Percentiles rank a stretch among this genome's conserved stretches.
These are phyloP conservation scores for Ips typographus DNA, from an alignment of 1,140 invertebrate genomes.

Conservation along the genomic window DNA sequence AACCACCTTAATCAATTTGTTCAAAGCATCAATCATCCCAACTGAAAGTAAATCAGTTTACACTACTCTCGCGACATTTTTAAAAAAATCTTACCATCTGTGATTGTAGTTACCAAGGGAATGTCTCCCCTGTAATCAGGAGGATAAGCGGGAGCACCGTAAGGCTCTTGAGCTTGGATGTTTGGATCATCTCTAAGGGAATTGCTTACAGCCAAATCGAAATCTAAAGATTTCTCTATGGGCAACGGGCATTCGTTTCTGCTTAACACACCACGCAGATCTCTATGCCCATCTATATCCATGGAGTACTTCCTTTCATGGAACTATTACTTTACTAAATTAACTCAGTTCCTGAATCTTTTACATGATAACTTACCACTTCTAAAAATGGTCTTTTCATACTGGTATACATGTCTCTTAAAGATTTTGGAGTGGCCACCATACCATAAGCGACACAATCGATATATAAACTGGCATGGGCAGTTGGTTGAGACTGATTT, in stretches of 20 bases:
- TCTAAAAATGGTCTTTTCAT: conserved; percentile 49
- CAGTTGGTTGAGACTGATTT: conserved; percentile 56
- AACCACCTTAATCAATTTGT: conserved; percentile 72
- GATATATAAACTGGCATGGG: conserved; percentile 59
- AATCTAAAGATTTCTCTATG: conserved; percentile 30
- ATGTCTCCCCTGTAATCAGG: conserved; percentile 67
- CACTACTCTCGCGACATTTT: neutral
- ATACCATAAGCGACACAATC: conserved; percentile 60
- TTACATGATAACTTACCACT: conserved; percentile 48
- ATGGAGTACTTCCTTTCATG: conserved; percentile 57
- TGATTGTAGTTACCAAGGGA: conserved; percentile 66
- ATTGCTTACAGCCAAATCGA: conserved; percentile 33
- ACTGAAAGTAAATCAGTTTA: conserved; percentile 55
- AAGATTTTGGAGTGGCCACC: conserved; percentile 54
- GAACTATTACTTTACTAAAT: conserved; percentile 43
- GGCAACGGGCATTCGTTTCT: conserved; percentile 47
- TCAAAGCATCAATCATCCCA: conserved; percentile 65
- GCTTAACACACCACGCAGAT: conserved; percentile 44
- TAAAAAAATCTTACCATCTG: conserved; percentile 56
- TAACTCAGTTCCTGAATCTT: neutral
- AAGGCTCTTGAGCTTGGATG: conserved; percentile 38
- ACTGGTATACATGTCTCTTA: conserved; percentile 54
- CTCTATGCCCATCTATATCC: conserved; percentile 51
- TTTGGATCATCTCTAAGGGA: conserved; percentile 42
- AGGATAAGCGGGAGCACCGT: conserved; percentile 6